Conservation (phyloP, 92 coral and sea anemone genomes). For the Heteractis magnifica region DNA sequence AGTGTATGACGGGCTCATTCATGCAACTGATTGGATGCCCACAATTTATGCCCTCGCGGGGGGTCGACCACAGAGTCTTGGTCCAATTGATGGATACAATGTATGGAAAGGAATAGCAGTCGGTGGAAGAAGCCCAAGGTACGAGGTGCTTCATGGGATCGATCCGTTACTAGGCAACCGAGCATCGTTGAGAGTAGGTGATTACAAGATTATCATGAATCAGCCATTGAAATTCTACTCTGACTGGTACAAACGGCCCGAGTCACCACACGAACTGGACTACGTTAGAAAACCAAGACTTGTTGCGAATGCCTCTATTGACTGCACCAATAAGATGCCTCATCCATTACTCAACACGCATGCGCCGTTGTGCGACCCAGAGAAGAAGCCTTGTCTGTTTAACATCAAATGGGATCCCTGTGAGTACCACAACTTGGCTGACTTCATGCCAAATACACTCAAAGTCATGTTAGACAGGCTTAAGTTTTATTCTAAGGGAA, state of each 20-base stretch:
- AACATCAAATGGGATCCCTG: constrained; percentile 99
- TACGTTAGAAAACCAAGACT: constrained; percentile 59
- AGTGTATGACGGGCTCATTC: constrained; percentile 82
- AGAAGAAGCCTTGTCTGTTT: constrained; percentile 88
- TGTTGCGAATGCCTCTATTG: constrained; percentile 62
- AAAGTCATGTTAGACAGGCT: constrained; percentile 94
- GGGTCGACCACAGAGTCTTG: constrained; percentile 64
- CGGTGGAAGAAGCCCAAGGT: constrained; percentile 82
- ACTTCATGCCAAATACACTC: constrained; percentile 96
- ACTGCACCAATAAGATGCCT: constrained; percentile 84
- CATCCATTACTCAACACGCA: constrained; percentile 92
- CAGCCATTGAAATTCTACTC: constrained; percentile 82
- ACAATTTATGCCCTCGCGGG: constrained; percentile 87
- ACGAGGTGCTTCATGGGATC: constrained; percentile 93
- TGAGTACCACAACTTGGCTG: constrained; percentile 95
- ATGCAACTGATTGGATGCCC: constrained; percentile 97
- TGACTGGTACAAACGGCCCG: constrained; percentile 96
- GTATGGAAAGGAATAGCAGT: constrained; percentile 81
- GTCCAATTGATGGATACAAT: constrained; percentile 84
- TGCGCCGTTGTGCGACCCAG: constrained; percentile 93
- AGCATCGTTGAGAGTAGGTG: constrained; percentile 95
- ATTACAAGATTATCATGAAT: constrained; percentile 85
- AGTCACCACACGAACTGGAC: constrained; percentile 66
- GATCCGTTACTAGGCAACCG: constrained; percentile 76
- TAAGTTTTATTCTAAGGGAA: constrained; percentile 63